Percentiles rank a stretch among this genome's conserved stretches.
phyloP scores from a whole-genome alignment of 2,113 vertebrate genomes.

The Carettochelys insculpta region DNA sequence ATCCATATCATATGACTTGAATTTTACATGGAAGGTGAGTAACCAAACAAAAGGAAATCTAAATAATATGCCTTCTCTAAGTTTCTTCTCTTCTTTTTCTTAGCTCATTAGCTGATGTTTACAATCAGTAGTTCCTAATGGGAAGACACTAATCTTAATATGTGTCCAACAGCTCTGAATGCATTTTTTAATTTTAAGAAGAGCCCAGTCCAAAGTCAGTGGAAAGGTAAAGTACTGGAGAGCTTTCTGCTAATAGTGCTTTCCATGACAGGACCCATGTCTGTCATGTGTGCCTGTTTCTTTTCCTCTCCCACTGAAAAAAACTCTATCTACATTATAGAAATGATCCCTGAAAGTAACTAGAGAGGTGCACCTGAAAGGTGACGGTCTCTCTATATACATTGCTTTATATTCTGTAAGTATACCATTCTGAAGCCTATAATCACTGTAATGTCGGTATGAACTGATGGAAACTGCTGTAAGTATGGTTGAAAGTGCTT shows the following conservation, averaged over 20 bases:
- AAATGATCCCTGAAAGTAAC: too few species aligned
- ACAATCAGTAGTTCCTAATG: neutral
- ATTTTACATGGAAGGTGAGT: neutral
- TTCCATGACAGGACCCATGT: neutral
- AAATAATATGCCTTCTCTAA: neutral
- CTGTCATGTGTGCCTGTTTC: neutral
- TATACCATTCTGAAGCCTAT: neutral
- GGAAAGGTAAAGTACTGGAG: neutral
- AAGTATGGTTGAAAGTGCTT: neutral
- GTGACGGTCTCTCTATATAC: too few species aligned
- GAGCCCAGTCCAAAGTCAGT: neutral
- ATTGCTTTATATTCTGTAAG: too few species aligned
- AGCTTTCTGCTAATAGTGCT: neutral
- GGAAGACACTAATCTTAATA: neutral
- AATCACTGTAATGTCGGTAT: neutral
- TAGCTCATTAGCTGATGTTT: neutral
- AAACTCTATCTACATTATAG: too few species aligned
- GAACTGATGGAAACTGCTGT: neutral
- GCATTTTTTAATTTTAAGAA: neutral
- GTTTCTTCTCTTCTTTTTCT: neutral
- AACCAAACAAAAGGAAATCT: neutral
- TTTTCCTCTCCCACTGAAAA: neutral
- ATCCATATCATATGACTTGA: neutral
- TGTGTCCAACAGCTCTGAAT: neutral
- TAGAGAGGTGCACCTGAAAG: too few species aligned